Evolutionary conservation across 2,797 vertebrate species (phyloP).

Genomic region (Yasuhikotakia modesta): DNA sequence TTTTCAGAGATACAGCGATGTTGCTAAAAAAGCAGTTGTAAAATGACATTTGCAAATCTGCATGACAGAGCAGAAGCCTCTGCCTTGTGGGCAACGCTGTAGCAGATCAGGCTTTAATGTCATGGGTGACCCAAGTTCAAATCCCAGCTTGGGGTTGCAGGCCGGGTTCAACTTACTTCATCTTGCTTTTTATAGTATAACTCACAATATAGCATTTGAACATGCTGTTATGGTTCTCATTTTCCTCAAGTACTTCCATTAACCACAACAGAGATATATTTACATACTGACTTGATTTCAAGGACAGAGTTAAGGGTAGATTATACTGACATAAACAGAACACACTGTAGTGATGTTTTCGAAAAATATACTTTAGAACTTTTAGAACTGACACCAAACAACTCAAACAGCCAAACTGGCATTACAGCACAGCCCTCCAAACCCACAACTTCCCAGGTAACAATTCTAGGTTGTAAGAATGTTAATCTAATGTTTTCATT

Average conservation of each 20-base stretch:
- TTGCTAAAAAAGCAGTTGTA: slow-evolving; percentile 13
- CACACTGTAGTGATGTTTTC: not conserved
- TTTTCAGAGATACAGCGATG: slow-evolving; percentile 16
- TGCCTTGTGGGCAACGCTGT: too few species aligned
- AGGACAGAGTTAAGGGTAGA: not conserved
- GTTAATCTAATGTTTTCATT: too few species aligned
- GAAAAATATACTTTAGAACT: not conserved
- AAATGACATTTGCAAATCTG: not conserved
- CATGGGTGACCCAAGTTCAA: too few species aligned
- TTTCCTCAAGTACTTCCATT: not conserved
- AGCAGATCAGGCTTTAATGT: too few species aligned
- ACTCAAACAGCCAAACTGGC: too few species aligned
- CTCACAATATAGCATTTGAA: not conserved
- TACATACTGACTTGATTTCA: not conserved
- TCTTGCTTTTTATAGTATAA: slow-evolving; percentile 13
- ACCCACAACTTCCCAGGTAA: slow-evolving; percentile 3
- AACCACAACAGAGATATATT: not conserved
- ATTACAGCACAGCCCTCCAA: too few species aligned
- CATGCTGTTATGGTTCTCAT: not conserved
- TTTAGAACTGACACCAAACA: too few species aligned
- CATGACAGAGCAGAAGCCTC: too few species aligned
- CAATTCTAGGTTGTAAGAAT: not conserved
- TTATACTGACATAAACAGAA: not conserved
- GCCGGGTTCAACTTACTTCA: too few species aligned
- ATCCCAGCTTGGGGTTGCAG: too few species aligned